Evolutionary conservation across 2,888 invertebrate species (phyloP).

Genomic region (Drepanosiphum platanoidis): DNA sequence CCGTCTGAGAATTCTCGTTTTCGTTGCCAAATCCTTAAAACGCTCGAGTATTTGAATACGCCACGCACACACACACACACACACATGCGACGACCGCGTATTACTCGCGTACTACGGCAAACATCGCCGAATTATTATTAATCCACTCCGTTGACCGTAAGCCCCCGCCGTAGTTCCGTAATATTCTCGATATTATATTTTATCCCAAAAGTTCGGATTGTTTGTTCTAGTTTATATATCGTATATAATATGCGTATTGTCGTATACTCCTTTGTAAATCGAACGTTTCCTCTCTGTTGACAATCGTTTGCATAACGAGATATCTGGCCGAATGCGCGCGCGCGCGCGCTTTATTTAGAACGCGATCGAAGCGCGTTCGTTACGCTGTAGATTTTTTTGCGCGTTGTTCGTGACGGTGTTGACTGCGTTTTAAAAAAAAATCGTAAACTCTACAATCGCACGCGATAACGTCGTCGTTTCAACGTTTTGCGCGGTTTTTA

Average conservation of each 20-base stretch:
- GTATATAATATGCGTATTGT: too few relatives aligned
- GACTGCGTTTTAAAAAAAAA: too few relatives aligned
- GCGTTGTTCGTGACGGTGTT: too few relatives aligned
- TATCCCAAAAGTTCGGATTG: constrained; percentile 20
- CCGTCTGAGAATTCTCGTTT: background rate
- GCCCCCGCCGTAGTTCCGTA: too few relatives aligned
- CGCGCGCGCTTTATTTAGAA: too few relatives aligned
- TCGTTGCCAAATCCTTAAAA: background rate
- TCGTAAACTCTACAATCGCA: too few relatives aligned
- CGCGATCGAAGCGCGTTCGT: too few relatives aligned
- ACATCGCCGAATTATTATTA: constrained; percentile 30
- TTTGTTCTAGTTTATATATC: constrained; percentile 15
- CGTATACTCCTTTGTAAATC: background rate
- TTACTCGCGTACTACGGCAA: background rate
- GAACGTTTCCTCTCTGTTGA: background rate
- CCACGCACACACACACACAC: background rate
- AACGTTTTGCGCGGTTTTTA: too few relatives aligned
- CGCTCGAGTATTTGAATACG: background rate
- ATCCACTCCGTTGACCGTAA: constrained; percentile 13
- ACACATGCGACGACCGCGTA: background rate
- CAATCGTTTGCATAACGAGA: background rate
- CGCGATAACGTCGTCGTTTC: too few relatives aligned
- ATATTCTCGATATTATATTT: background rate
- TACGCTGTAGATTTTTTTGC: too few relatives aligned
- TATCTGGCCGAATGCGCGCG: too few relatives aligned